Conservation (phyloP, 53 echinoderm and acorn worm genomes). For the Arbacia lixula region DNA sequence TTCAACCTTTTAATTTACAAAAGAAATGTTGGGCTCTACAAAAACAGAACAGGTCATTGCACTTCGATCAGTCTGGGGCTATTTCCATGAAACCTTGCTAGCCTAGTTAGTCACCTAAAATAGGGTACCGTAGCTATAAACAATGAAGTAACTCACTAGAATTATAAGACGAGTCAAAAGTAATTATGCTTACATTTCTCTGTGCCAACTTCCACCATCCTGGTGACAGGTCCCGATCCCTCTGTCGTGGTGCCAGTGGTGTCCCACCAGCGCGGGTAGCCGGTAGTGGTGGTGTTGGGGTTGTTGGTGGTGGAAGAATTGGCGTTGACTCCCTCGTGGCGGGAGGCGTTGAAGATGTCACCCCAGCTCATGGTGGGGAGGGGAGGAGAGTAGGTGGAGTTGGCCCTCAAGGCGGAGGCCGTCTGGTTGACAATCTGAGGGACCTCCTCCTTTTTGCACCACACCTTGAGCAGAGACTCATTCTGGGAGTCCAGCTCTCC, state of each 20-base stretch:
- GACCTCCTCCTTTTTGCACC: constrained; percentile 67
- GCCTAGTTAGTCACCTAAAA: too few species aligned
- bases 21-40: too few species aligned
- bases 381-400: background rate
- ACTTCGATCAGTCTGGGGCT: too few species aligned
- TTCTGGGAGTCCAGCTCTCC: constrained; percentile 80
- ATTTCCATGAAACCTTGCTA: too few species aligned
- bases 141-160: too few species aligned
- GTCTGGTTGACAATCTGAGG: constrained; percentile 43
- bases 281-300: constrained; percentile 6
- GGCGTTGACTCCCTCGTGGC: too few species aligned
- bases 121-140: too few species aligned
- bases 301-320: background rate
- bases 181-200: constrained; percentile 71
- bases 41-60: too few species aligned
- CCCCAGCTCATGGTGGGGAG: background rate
- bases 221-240: constrained; percentile 27
- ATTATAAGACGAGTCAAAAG: too few species aligned
- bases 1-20: too few species aligned
- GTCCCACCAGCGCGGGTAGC: constrained; percentile 23
- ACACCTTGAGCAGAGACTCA: constrained; percentile 70
- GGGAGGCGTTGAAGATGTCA: constrained; percentile 6
- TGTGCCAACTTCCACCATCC: constrained; percentile 43
- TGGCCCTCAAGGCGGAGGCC: background rate
- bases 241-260: constrained; percentile 16